Evolutionary conservation across 2,113 vertebrate genomes (phyloP).

Genomic region (Otocyon megalotis): DNA sequence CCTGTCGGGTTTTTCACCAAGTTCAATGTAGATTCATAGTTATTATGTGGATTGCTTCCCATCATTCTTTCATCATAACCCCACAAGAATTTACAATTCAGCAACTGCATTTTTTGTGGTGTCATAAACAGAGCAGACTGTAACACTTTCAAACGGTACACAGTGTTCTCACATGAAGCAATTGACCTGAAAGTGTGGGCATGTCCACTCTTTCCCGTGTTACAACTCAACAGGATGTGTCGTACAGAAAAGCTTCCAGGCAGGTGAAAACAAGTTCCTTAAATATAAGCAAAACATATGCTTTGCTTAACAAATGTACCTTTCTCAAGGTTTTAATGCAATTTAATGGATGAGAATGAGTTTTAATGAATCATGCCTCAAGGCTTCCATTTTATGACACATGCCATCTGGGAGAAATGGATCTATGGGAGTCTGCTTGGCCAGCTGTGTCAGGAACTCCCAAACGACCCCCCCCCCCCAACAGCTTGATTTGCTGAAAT

Average conservation of each 20-base stretch:
- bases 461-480: neutral
- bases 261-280: neutral
- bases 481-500: neutral
- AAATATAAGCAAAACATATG: neutral
- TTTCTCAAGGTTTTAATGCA: constrained; percentile 30
- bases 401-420: neutral
- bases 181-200: neutral
- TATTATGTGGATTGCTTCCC: neutral
- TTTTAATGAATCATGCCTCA: neutral
- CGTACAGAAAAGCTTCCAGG: constrained; percentile 28
- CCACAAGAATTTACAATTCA: neutral
- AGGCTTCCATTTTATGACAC: neutral
- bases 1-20: neutral
- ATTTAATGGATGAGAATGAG: neutral
- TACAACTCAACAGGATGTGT: neutral
- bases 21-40: neutral
- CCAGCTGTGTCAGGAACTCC: neutral
- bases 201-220: neutral
- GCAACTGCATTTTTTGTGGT: neutral
- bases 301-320: neutral
- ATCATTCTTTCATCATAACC: neutral
- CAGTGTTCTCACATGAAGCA: neutral
- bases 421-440: neutral
- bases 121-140: neutral
- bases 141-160: neutral